Evolutionary conservation across 2,113 vertebrate genomes (phyloP).

Genomic region (Reinhardtius hippoglossoides): DNA sequence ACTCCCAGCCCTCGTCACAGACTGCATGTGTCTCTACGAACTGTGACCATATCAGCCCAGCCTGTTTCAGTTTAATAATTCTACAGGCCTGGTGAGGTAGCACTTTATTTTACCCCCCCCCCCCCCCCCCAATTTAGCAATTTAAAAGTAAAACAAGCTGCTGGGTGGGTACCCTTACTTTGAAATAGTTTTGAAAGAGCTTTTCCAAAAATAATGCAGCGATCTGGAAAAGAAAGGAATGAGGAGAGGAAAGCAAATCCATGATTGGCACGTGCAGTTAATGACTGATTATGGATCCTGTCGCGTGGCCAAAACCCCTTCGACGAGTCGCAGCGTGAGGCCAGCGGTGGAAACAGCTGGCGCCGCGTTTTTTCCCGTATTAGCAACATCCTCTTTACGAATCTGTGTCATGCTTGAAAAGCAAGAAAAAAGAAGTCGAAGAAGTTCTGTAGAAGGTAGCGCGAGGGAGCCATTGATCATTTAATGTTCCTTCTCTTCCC

Average conservation of each 20-base stretch:
- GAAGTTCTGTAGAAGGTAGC: not conserved
- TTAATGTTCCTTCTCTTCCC: slow-evolving; percentile 17
- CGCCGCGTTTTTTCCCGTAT: slow-evolving; percentile 37
- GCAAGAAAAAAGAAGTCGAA: slow-evolving; percentile 32
- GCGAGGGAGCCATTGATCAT: not conserved
- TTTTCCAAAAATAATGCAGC: too few species aligned
- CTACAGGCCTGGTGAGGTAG: not conserved
- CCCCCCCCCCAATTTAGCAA: not conserved
- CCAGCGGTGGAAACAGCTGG: slow-evolving; percentile 74
- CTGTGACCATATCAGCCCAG: too few species aligned
- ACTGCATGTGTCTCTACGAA: too few species aligned
- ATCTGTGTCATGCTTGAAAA: slow-evolving; percentile 36
- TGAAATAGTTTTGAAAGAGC: not conserved
- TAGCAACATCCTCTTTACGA: slow-evolving; percentile 31
- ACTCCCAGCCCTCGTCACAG: too few species aligned
- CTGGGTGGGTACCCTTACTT: not conserved
- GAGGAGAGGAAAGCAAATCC: not conserved
- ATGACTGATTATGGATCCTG: slow-evolving; percentile 36
- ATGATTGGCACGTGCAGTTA: slow-evolving; percentile 54
- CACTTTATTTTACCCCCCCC: not conserved
- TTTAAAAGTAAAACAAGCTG: too few species aligned
- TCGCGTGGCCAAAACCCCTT: slow-evolving; percentile 39
- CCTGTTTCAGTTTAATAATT: too few species aligned
- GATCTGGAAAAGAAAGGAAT: too few species aligned
- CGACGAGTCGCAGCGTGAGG: slow-evolving; percentile 32